phyloP scores from a whole-genome alignment of 2,113 vertebrate species.

The Hydropotes inermis region DNA sequence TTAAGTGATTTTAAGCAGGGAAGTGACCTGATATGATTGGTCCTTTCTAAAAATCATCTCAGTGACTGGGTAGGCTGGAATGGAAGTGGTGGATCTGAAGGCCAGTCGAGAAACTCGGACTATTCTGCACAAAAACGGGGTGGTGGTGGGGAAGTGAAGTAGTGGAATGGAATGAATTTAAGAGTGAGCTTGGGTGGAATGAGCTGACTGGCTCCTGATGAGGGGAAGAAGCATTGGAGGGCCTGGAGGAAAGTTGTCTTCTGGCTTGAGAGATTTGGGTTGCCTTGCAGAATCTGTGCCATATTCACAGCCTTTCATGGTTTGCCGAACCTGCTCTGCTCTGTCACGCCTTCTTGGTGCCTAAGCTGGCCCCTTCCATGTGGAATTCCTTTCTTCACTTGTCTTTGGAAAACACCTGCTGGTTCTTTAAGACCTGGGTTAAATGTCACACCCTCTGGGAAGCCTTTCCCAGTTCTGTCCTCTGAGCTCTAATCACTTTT shows the following conservation, averaged over 20 bases:
- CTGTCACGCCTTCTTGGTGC: neutral
- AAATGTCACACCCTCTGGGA: neutral
- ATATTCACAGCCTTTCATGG: neutral
- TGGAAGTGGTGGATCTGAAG: neutral
- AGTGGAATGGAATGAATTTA: neutral
- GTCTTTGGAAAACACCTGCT: neutral
- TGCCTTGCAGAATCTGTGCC: neutral
- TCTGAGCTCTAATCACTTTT: neutral
- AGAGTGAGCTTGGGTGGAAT: neutral
- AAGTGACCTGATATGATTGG: neutral
- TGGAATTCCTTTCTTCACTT: neutral
- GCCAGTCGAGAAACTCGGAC: neutral
- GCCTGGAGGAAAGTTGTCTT: neutral
- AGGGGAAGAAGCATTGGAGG: neutral
- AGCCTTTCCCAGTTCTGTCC: neutral
- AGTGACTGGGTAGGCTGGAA: neutral
- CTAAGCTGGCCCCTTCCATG: neutral
- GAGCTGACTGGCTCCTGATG: neutral
- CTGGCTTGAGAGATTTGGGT: neutral
- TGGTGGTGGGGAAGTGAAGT: neutral
- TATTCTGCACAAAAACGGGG: neutral
- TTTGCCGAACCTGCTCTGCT: neutral
- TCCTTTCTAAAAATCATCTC: neutral
- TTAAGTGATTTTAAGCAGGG: neutral
- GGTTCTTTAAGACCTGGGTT: neutral